phyloP scores from a whole-genome alignment of 2,113 vertebrate genomes.

The Malaclemys terrapin region DNA sequence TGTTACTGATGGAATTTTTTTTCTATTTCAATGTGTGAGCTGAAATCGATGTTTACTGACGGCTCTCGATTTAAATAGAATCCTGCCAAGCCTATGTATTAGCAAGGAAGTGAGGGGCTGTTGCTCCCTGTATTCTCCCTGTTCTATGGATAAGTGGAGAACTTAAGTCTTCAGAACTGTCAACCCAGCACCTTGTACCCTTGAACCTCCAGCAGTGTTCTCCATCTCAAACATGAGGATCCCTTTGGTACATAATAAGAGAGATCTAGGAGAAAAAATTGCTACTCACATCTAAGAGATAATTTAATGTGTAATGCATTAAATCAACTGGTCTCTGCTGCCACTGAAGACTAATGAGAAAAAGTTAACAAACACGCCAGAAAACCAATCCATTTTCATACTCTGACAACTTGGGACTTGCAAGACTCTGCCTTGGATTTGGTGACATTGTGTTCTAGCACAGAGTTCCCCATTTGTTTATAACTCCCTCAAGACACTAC shows the following conservation, averaged over 20 bases:
- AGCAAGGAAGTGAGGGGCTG: not conserved
- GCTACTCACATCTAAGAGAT: not conserved
- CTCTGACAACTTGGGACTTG: constrained; percentile 26
- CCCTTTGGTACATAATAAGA: not conserved
- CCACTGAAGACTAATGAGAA: constrained; percentile 3
- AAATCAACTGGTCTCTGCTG: constrained; percentile 21
- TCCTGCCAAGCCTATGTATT: not conserved
- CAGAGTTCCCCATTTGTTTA: constrained; percentile 33
- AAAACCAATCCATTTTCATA: constrained; percentile 42
- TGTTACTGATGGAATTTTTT: not conserved
- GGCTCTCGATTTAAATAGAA: no score
- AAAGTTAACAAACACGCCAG: constrained; percentile 28
- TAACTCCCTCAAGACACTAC: not conserved
- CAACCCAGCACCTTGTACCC: not conserved
- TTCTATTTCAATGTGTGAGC: not conserved
- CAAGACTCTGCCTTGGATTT: constrained; percentile 11
- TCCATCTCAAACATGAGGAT: not conserved
- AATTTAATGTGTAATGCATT: constrained; percentile 28
- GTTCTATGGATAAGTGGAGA: not conserved
- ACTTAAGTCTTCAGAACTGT: not conserved
- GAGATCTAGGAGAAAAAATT: not conserved
- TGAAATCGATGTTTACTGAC: not conserved
- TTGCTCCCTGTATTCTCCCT: not conserved
- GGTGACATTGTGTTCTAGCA: not conserved
- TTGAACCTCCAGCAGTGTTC: not conserved